These are phyloP conservation scores for Alentia gelatinosa DNA, from an alignment of 2,888 invertebrate genomes.

Conservation along the genomic window DNA sequence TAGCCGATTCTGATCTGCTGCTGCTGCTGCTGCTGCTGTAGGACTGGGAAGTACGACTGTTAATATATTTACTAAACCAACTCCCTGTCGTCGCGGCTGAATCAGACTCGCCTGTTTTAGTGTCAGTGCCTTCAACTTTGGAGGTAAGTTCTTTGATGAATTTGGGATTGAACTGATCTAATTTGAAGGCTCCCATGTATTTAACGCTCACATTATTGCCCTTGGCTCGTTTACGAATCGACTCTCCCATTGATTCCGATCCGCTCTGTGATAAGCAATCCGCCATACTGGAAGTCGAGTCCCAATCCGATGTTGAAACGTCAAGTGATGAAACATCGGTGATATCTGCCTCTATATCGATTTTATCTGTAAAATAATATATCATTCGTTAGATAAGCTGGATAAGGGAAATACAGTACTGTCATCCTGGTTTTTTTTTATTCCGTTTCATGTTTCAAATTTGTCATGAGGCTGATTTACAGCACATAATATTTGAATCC, in stretches of 20 bases:
- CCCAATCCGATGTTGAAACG: neutral
- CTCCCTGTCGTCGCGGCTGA: neutral
- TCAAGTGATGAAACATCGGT: neutral
- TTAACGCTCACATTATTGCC: neutral
- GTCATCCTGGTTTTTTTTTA: too few relatives aligned
- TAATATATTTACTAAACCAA: neutral
- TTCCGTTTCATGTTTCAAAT: too few relatives aligned
- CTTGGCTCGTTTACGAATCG: neutral
- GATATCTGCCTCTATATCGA: neutral
- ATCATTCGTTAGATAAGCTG: too few relatives aligned
- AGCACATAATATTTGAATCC: too few relatives aligned
- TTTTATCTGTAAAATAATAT: neutral
- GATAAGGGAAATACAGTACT: too few relatives aligned
- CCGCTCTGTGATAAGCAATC: neutral
- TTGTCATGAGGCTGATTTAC: too few relatives aligned
- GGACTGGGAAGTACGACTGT: too few relatives aligned
- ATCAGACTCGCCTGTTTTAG: neutral
- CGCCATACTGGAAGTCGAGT: neutral
- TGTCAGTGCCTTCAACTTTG: neutral
- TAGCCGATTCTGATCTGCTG: neutral
- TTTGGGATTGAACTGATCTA: neutral
- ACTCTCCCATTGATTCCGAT: neutral
- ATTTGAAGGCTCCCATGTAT: conserved; percentile 33
- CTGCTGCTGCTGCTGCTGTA: too few relatives aligned
- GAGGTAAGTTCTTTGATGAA: neutral